These are phyloP conservation scores for Lophius americanus DNA, from an alignment of 2,797 vertebrate genomes.

Conservation along the genomic window DNA sequence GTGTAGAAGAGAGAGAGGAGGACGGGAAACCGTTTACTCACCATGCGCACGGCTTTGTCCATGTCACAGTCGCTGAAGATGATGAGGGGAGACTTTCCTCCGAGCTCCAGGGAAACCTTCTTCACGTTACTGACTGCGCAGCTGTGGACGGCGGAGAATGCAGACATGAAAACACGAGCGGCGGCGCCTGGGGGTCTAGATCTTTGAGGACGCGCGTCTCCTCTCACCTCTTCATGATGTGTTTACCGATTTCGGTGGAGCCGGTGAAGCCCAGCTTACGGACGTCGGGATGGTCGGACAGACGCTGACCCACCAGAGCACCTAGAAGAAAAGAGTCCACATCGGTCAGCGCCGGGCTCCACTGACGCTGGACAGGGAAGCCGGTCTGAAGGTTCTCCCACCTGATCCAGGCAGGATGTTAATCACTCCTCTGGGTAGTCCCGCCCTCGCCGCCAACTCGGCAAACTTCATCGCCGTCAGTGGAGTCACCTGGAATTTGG, in stretches of 20 bases:
- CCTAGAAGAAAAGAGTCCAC: constrained; percentile 63
- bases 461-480: constrained; percentile 90
- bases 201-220: neutral
- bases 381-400: constrained; percentile 35
- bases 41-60: constrained; percentile 90
- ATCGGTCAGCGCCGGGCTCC: neutral
- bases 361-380: neutral
- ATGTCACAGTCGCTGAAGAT: constrained; percentile 91
- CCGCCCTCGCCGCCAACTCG: constrained; percentile 84
- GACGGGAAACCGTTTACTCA: constrained; percentile 38
- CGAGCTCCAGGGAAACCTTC: constrained; percentile 91
- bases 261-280: constrained; percentile 90
- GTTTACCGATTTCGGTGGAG: constrained; percentile 90
- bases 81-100: constrained; percentile 91
- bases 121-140: constrained; percentile 90
- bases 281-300: constrained; percentile 88
- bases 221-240: constrained; percentile 90
- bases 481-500: constrained; percentile 84
- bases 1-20: neutral
- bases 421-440: constrained; percentile 88
- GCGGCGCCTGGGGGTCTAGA: neutral
- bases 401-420: constrained; percentile 90
- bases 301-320: constrained; percentile 84
- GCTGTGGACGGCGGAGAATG: constrained; percentile 61
- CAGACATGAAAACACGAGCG: neutral